These are phyloP conservation scores for Bolinopsis microptera DNA, from an alignment of 37 sponge, comb jelly and placozoan genomes.

Conservation along the genomic window DNA sequence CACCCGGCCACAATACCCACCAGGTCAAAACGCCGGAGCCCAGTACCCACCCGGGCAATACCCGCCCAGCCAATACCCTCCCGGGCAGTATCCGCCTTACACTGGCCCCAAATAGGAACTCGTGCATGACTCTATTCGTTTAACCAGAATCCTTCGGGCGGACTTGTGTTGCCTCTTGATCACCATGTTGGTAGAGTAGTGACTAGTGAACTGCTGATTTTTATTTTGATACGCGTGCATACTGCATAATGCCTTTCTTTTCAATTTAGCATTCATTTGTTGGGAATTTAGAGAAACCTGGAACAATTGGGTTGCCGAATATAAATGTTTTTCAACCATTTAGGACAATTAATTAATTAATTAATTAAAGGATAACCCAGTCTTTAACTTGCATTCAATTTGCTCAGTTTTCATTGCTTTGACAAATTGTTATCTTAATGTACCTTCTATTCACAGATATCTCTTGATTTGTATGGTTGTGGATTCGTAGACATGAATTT, in stretches of 20 bases:
- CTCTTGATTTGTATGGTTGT: background rate
- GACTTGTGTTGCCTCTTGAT: background rate
- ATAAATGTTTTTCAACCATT: too few species aligned
- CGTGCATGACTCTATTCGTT: background rate
- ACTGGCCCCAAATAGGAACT: conserved; percentile 31
- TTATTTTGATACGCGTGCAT: background rate
- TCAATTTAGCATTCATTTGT: too few species aligned
- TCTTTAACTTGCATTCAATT: too few species aligned
- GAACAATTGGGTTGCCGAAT: too few species aligned
- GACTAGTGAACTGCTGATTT: background rate
- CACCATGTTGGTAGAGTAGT: background rate
- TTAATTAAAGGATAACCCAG: too few species aligned
- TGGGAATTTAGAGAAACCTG: too few species aligned
- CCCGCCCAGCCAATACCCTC: conserved; percentile 39
- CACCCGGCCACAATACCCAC: conserved; percentile 42
- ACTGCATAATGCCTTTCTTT: background rate
- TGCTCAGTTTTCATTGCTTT: too few species aligned
- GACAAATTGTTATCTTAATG: too few species aligned
- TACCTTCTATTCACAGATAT: background rate
- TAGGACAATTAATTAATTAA: too few species aligned
- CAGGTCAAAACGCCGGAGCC: background rate
- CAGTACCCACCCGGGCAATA: conserved; percentile 18
- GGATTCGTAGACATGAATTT: background rate
- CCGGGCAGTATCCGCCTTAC: conserved; percentile 51
- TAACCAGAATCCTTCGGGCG: background rate